Evolutionary conservation across 2,113 vertebrate genomes (phyloP), one percentile per base, ranked within the genome.

Genomic region (Alethe diademata): DNA sequence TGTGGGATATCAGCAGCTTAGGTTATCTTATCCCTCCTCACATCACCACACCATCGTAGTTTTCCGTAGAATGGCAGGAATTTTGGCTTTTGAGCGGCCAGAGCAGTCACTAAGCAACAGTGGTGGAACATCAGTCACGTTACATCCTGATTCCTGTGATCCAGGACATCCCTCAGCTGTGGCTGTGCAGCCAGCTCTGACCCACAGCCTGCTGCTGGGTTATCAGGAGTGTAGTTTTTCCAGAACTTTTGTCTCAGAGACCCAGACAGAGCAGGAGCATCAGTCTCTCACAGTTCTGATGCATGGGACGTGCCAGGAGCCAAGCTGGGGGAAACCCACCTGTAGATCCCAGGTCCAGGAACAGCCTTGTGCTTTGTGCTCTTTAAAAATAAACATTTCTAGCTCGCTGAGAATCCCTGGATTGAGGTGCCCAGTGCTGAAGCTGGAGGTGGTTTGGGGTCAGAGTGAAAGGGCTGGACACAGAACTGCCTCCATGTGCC

Each of bases 261-360:
- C 22, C 16, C 58, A 51, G 40, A 20, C 6, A 35, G 86, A 87
- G 78, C 57, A 60, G 74, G 26, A 60, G 5, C 15, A 7, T 56
- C 51, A 31, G 1, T 50, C 7, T 24, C 65, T 38, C n/a, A 14
- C 29, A 42, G 40, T 78, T 78, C 51, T 17, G 18, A 19, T 25
- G 8, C 1, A 2, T 3, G 40, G 61, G 56, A 48, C 12, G 3
- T 70, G n/a, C 58, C 42, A 0, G 10, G 19, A 33, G 28, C 11
- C 23, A 58, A 8, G 16, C 8, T 47, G 13, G 5, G 33, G 13
- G 35, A 18, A 35, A n/a, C 47, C 33, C 28, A 7, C 10, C 0
- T 11, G 7, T 5, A 8, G n/a, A 43, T 53, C 42, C 28, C 33
- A 8, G 66, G 35, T 18, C 8, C 14, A 48, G 23, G 51, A 67